These are phyloP conservation scores for Excalfactoria chinensis DNA, from an alignment of 2,113 vertebrate genomes.

Conservation along the genomic window DNA sequence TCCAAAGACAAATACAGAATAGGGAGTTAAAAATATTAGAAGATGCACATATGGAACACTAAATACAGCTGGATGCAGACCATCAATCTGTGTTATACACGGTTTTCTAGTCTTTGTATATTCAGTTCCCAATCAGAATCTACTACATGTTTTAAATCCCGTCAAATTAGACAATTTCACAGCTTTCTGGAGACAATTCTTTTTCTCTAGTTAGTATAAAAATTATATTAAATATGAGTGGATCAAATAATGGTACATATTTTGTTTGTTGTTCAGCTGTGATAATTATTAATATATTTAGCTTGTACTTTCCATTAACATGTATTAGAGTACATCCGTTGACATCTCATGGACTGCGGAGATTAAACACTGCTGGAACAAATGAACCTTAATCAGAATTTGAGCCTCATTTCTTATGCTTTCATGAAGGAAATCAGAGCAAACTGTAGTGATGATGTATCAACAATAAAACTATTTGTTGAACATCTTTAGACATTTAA, in stretches of 20 bases:
- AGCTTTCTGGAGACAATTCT: constrained; percentile 24
- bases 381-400: neutral
- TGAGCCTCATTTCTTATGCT: neutral
- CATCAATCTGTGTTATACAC: neutral
- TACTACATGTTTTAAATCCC: constrained; percentile 9
- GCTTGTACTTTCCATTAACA: neutral
- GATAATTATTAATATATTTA: constrained; percentile 8
- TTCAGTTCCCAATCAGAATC: neutral
- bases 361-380: neutral
- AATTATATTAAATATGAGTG: constrained; percentile 11
- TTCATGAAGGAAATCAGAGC: neutral
- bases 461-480: neutral
- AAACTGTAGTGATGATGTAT: neutral
- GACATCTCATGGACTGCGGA: neutral
- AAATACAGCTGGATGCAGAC: neutral
- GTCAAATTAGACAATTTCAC: constrained; percentile 46
- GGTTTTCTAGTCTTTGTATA: neutral
- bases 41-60: neutral
- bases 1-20: neutral
- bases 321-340: constrained; percentile 1
- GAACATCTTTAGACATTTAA: neutral
- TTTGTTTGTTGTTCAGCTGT: constrained; percentile 35
- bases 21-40: neutral
- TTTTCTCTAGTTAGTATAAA: constrained; percentile 39
- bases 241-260: constrained; percentile 22